Conservation (phyloP, 2,797 vertebrate species). For the Oophaga sylvatica region DNA sequence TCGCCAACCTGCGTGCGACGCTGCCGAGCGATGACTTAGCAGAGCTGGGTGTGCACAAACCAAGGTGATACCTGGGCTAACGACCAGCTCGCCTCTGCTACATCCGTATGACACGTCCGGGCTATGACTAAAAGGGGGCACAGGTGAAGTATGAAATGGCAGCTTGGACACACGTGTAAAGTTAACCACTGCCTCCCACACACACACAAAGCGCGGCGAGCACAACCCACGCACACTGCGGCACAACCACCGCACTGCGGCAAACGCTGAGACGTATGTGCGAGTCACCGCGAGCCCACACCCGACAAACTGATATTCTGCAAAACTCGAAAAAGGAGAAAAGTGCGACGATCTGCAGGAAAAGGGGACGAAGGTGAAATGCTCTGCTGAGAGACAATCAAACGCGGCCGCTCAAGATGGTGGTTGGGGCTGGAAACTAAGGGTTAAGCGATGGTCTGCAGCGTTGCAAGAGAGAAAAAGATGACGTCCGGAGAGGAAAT, state of each 20-base stretch:
- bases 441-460: background rate
- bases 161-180: constrained; percentile 25
- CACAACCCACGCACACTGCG: constrained; percentile 40
- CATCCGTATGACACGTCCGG: too few species aligned
- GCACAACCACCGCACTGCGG: constrained; percentile 49
- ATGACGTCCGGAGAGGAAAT: background rate
- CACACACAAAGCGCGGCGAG: constrained; percentile 27
- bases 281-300: constrained; percentile 37
- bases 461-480: background rate
- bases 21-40: background rate
- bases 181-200: constrained; percentile 45
- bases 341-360: background rate
- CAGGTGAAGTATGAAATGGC: background rate
- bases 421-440: too few species aligned
- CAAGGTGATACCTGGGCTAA: background rate
- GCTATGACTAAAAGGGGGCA: background rate
- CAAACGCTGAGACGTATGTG: constrained; percentile 38
- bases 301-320: background rate
- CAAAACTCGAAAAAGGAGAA: background rate
- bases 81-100: background rate
- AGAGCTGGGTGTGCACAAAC: background rate
- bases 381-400: background rate
- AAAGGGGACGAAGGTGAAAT: background rate
- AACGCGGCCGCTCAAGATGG: too few species aligned
- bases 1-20: too few species aligned